Percentiles rank a stretch among this genome's conserved stretches.
phyloP scores from a whole-genome alignment of 2,888 invertebrate species.

The Dynastes maya region DNA sequence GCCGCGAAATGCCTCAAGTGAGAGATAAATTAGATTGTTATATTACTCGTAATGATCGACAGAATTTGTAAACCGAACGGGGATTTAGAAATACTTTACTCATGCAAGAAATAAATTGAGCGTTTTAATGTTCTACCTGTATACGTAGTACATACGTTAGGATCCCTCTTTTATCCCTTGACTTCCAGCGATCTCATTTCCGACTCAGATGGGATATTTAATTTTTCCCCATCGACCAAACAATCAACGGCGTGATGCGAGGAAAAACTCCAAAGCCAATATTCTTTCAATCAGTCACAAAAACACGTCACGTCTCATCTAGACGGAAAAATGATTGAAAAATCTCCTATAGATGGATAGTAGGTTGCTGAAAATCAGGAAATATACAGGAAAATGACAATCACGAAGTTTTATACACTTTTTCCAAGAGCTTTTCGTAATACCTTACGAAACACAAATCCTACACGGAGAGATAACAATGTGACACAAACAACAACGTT shows the following conservation, averaged over 20 bases:
- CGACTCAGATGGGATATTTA: constrained; percentile 69
- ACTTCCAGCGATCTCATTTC: constrained; percentile 65
- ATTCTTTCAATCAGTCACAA: constrained; percentile 69
- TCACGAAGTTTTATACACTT: constrained; percentile 55
- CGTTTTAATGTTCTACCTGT: constrained; percentile 1
- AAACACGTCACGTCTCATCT: constrained; percentile 64
- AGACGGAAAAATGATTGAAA: constrained; percentile 66
- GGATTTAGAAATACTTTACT: background rate
- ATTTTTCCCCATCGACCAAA: constrained; percentile 68
- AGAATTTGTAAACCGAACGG: background rate
- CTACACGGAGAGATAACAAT: background rate
- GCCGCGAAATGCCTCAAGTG: background rate
- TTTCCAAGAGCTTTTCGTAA: constrained; percentile 29
- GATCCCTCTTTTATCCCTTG: constrained; percentile 25
- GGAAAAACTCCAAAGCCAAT: constrained; percentile 64
- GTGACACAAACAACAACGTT: background rate
- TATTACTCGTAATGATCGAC: too few relatives aligned
- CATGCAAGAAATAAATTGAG: background rate
- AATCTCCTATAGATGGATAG: constrained; percentile 55
- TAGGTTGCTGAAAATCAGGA: constrained; percentile 61
- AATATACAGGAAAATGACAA: constrained; percentile 69
- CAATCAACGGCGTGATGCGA: constrained; percentile 63
- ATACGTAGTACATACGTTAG: constrained; percentile 4
- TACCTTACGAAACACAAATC: background rate
- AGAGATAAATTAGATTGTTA: constrained; percentile 17